Conservation (phyloP, 1,140 invertebrate species). For the Bombus superbus region DNA sequence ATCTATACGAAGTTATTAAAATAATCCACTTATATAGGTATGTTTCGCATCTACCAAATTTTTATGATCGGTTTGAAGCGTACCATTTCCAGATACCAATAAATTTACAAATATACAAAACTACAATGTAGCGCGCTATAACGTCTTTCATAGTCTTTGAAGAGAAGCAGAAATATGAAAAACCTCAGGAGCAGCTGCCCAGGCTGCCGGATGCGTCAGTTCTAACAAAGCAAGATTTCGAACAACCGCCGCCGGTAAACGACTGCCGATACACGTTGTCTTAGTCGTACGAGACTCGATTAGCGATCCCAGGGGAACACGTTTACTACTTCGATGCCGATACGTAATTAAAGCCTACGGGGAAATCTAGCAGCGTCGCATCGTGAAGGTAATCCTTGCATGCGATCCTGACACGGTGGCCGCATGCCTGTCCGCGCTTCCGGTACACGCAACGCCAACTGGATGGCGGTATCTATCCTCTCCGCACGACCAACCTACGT, state of each 20-base stretch:
- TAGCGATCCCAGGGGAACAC: slow-evolving; percentile 50
- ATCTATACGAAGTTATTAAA: neutral
- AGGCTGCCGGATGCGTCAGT: no score
- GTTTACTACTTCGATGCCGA: slow-evolving; percentile 69
- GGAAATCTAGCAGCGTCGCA: slow-evolving; percentile 78
- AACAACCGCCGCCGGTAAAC: no score
- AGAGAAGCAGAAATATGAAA: no score
- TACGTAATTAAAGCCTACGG: slow-evolving; percentile 78
- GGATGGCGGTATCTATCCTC: slow-evolving; percentile 3
- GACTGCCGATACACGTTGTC: neutral
- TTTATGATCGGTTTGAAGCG: no score
- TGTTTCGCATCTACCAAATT: neutral
- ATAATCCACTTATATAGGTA: neutral
- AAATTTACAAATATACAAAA: no score
- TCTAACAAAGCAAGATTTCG: no score
- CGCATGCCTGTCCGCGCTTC: slow-evolving; percentile 47
- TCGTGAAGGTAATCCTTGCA: slow-evolving; percentile 48
- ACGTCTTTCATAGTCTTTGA: no score
- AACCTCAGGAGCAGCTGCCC: no score
- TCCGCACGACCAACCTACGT: neutral
- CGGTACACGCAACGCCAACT: neutral
- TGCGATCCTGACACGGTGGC: slow-evolving; percentile 26
- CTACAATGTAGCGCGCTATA: no score
- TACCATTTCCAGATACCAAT: no score
- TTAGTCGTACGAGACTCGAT: neutral